Conservation (phyloP, 2,888 invertebrate species). For the Agrotis segetum region DNA sequence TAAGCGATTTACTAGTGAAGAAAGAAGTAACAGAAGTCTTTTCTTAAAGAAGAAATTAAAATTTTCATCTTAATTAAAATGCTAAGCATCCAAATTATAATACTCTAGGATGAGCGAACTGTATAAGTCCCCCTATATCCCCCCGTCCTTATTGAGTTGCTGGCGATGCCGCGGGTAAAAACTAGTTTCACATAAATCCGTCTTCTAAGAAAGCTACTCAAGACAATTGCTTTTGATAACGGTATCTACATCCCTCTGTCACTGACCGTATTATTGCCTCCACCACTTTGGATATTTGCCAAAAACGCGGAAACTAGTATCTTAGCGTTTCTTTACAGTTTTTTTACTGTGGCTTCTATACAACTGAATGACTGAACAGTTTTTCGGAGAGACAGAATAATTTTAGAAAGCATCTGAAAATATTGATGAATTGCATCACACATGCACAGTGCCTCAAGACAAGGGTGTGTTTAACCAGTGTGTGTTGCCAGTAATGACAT, state of each 20-base stretch:
- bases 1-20: not conserved
- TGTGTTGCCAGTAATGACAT: too few species aligned
- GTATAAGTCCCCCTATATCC: too few species aligned
- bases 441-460: too few species aligned
- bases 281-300: constrained; percentile 38
- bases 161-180: too few species aligned
- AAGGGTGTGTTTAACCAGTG: too few species aligned
- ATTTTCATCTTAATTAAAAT: not conserved
- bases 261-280: constrained; percentile 12
- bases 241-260: not conserved
- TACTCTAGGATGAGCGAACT: too few species aligned
- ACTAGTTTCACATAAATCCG: not conserved
- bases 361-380: constrained; percentile 69
- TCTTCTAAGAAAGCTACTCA: constrained; percentile 6
- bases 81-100: too few species aligned
- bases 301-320: constrained; percentile 29
- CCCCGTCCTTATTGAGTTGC: too few species aligned
- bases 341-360: constrained; percentile 63
- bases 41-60: not conserved
- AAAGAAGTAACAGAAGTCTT: not conserved
- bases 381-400: constrained; percentile 49
- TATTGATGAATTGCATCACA: too few species aligned
- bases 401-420: constrained; percentile 4
- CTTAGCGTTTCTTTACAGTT: constrained; percentile 56
- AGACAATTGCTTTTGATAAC: constrained; percentile 17